Evolutionary conservation across 92 coral and sea anemone genomes (phyloP).

Genomic region (Micromussa lordhowensis): DNA sequence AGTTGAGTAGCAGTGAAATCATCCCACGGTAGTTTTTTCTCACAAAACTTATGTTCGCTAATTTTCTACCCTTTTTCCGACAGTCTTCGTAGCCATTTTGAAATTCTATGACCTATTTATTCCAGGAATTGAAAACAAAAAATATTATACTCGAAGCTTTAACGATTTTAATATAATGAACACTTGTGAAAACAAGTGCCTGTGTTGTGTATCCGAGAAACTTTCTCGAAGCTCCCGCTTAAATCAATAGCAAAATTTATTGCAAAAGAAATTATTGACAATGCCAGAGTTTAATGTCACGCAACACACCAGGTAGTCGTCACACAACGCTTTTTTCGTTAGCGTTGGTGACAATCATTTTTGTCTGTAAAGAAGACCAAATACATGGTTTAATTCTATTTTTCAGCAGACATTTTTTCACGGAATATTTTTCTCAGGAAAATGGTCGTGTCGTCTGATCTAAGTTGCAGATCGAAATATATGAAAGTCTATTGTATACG

Average conservation of each 20-base stretch:
- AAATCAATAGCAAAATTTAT: not conserved
- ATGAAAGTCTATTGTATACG: not conserved
- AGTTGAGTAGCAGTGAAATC: not conserved
- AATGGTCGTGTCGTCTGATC: not conserved
- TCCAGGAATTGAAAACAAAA: not conserved
- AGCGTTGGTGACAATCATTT: not conserved
- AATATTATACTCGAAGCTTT: not conserved
- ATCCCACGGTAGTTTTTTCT: not conserved
- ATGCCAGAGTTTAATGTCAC: not conserved
- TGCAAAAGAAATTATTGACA: not conserved
- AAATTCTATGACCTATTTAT: not conserved
- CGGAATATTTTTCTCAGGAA: not conserved
- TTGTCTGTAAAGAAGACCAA: not conserved
- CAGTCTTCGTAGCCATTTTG: not conserved
- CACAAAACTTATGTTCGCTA: not conserved
- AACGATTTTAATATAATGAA: not conserved
- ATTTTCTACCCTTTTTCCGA: not conserved
- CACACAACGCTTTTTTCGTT: not conserved
- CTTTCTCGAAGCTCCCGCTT: conserved; percentile 17
- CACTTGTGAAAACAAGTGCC: not conserved
- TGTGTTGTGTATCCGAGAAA: conserved; percentile 1
- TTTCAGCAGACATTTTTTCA: conserved; percentile 8
- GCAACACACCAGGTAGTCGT: not conserved
- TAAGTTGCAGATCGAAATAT: conserved; percentile 3
- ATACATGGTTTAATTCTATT: not conserved